Evolutionary conservation across 2,113 vertebrate genomes (phyloP), one percentile per base, ranked within the genome.

Genomic region (Forbesichthys agassizii): DNA sequence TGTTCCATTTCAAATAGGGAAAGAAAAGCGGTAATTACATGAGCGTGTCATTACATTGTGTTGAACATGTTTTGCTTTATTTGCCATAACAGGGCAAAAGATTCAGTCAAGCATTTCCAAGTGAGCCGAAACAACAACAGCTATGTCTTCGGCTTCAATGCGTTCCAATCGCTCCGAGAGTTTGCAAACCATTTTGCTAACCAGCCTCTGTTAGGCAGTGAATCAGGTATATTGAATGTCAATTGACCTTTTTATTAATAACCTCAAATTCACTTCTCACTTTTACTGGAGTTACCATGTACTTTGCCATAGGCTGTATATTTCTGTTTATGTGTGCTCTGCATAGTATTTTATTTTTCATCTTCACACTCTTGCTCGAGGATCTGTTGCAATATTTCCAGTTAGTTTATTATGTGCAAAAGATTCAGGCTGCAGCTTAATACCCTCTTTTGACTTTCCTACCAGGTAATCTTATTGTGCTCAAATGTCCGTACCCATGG

Each of bases 81-180:
- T 11, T 59, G 11, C 18, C 11, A 74, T 88, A 27, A 69, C 75
- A 99, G 98, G 87, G 96, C 96, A 13, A 98, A 95, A 88, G 95
- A 98, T 61, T 99, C 98, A 1, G 98, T 99, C 57, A 99, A 97
- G 75, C 97, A 99, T 77, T 99, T 99, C 66, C 95, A 98, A 0
- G 84, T 99, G 66, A 93, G 89, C 18, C 83, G 93, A 3, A 93
- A 81, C 54, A 92, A 92, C 75, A 84, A 79, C 13, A 84, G 86
- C 4, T 95, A 96, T 77, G 92, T 89, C 49, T 99, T 99, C 73
- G 97, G 98, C 18, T 98, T 99, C 81, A 98, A 95, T n/a, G 91
- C 95, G 75, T 99, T 96, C 77, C 11, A 85, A 14, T 91, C 83
- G 51, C 84, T 99, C 70, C 95, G 93, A 48, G 95, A 98, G 62